Evolutionary conservation across 2,888 invertebrate species (phyloP), one percentile per base, ranked within the genome.

Genomic region (Cactoblastis cactorum): DNA sequence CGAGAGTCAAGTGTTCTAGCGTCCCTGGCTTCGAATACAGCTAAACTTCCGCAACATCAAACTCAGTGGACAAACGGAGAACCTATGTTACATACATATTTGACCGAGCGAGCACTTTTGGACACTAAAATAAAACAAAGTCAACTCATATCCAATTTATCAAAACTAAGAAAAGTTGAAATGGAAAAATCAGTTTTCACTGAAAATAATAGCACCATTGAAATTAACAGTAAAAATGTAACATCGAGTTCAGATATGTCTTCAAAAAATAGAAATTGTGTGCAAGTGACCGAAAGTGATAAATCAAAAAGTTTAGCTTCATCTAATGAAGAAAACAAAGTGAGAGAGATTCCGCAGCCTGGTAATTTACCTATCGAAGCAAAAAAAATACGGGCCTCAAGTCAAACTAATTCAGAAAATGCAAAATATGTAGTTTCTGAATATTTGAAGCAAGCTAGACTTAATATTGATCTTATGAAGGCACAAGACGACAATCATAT

Each of bases 41-140:
- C 92, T 51, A 90, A 92, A 63, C 75, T 92, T 50, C 92, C 92
- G 5, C 87, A 91, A 54, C 90, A 91, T 54, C 90, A 88, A 22
- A 80, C 81, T 53, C 91, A 92, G 53, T 92, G 92, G 85, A 63
- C 86, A 15, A 86, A 90, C 51, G 92, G 93, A 33, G 93, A 93
- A 57, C 91, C 92, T 4, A 92, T 94, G 90, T 79, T 94, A 49
- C 94, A 94, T 58, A 93, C 93, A 0, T 95, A 95, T 75, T 88
- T 94, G 46, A 94, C 94, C 1, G 94, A 94, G 69, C 90, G 93
- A 67, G 94, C 94, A 12, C 81, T 94, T 45, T 91, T 93, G 69
- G 93, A 94, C 69, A 91, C 93, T 34, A 93, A 92, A 76, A 93
- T 94, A 53, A 95, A 94, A 74, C 94, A 94, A 71, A 92, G 92